Evolutionary conservation across 2,113 vertebrate species (phyloP), one percentile per base, ranked within the genome.

Genomic region (Herpetotheres cachinnans): DNA sequence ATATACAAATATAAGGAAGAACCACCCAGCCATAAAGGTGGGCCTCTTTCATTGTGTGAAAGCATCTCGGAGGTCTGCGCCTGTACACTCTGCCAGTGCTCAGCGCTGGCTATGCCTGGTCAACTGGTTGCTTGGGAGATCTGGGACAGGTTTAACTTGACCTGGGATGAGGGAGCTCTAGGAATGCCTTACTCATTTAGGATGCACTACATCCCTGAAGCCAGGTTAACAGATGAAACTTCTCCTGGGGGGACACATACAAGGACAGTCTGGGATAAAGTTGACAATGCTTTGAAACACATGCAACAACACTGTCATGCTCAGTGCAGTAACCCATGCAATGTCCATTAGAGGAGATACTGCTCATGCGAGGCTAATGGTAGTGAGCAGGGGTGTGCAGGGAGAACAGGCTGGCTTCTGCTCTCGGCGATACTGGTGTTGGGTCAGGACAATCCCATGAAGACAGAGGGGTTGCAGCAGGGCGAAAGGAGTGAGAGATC

Each of bases 301-400:
- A 54, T 97, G 97, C 97, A 97, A 76, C 82, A 36, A 29, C 66
- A 83, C 44, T 3, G 59, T 34, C 97, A 65, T 95, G 96, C 95
- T 82, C 15, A 1, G 34, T 65, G 58, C 65, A 46, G 63, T 3
- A 44, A 82, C 42, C 50, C 97, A 97, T 95, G 96, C 96, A 83
- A 40, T 66, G 91, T 24, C 95, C 96, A 91, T 78, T 70, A 56
- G 52, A 97, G 96, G 97, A 96, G 97, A 97, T 95, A 71, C 94
- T 22, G 77, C 91, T 95, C 91, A 42, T 97, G 97, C 95, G 25
- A 92, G 76, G 94, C 81, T 24, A 30, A 38, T 2, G 2, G 83
- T 5, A 34, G 58, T 16, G 73, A 46, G 76, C 93, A 22, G 59
- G 78, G 86, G 27, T 46, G 82, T 20, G 79, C 73, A 26, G 26